phyloP scores from a whole-genome alignment of 2,888 invertebrate species.

The Azorinus chamasolen region DNA sequence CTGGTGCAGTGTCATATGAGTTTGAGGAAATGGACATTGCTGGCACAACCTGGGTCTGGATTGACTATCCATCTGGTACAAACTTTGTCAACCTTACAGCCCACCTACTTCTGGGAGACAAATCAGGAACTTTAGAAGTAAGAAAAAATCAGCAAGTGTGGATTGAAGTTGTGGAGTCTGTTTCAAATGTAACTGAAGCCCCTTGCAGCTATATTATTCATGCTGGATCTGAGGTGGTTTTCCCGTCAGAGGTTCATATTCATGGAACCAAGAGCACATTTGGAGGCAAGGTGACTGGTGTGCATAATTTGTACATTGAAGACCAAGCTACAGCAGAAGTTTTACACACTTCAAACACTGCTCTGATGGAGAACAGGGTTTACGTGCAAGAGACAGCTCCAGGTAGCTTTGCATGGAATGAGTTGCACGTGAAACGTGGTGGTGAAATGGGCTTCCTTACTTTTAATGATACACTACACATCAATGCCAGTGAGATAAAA shows the following conservation, averaged over 20 bases:
- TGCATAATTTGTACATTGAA: constrained; percentile 72
- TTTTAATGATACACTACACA: constrained; percentile 50
- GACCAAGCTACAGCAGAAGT: constrained; percentile 64
- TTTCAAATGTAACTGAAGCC: constrained; percentile 75
- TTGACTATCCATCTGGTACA: constrained; percentile 68
- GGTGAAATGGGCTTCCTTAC: constrained; percentile 69
- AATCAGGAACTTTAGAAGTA: constrained; percentile 74
- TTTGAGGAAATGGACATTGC: constrained; percentile 78
- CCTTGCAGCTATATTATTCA: constrained; percentile 77
- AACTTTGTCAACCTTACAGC: constrained; percentile 65
- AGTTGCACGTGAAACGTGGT: constrained; percentile 69
- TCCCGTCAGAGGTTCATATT: constrained; percentile 76
- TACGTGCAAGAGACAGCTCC: constrained; percentile 62
- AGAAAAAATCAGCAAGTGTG: constrained; percentile 70
- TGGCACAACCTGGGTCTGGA: constrained; percentile 69
- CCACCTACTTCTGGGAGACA: constrained; percentile 77
- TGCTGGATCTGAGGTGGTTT: constrained; percentile 69
- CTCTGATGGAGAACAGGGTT: constrained; percentile 68
- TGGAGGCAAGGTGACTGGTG: constrained; percentile 72
- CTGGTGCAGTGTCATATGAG: constrained; percentile 66
- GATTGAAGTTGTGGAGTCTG: constrained; percentile 76
- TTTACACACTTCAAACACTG: constrained; percentile 74
- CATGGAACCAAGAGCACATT: constrained; percentile 77
- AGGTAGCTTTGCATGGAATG: constrained; percentile 74
- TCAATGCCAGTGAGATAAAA: constrained; percentile 69